These are phyloP conservation scores for Orientallactaga bullata DNA, from an alignment of 2,113 vertebrate genomes.

Conservation along the genomic window DNA sequence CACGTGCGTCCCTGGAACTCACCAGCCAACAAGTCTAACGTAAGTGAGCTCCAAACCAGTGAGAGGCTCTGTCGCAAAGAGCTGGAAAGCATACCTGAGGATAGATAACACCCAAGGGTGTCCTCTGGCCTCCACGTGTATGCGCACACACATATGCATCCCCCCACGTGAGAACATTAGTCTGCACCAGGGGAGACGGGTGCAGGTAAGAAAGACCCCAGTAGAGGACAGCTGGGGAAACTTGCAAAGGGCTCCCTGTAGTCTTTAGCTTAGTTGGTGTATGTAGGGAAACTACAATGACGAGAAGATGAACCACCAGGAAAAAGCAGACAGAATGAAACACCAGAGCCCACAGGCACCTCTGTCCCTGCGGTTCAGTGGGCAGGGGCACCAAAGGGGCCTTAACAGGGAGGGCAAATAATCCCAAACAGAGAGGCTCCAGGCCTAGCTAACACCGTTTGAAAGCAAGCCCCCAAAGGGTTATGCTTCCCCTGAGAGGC, in stretches of 20 bases:
- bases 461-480: background rate
- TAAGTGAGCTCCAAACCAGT: background rate
- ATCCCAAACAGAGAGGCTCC: background rate
- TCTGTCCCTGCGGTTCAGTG: accelerated
- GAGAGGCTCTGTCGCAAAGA: background rate
- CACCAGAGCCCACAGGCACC: background rate
- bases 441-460: background rate
- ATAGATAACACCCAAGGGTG: accelerated
- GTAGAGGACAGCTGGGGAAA: background rate
- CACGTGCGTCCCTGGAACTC: background rate
- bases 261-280: background rate
- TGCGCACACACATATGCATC: too few relatives aligned
- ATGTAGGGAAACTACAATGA: background rate
- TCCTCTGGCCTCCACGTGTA: too few relatives aligned
- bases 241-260: background rate
- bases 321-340: background rate
- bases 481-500: background rate
- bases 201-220: background rate
- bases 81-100: accelerated
- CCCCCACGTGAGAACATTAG: background rate
- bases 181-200: background rate
- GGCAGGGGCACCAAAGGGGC: background rate
- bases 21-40: too few relatives aligned
- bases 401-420: background rate
- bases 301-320: background rate